Evolutionary conservation across 92 coral and sea anemone genomes (phyloP), one percentile per base, ranked within the genome.

Genomic region (Desmophyllum pertusum): DNA sequence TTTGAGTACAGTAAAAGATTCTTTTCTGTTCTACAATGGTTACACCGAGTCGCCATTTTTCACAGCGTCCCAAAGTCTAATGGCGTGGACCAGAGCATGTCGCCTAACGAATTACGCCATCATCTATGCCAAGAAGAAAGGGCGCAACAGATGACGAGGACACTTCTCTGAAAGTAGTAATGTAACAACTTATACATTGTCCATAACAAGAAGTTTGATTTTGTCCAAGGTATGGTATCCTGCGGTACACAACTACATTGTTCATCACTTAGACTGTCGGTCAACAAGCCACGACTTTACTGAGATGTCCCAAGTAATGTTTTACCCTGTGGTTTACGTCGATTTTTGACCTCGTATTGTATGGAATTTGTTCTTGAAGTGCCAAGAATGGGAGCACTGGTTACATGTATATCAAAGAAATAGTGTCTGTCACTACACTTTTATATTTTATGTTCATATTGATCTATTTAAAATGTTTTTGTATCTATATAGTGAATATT

Each of bases 71-170:
- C 94, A 38, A 94, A 85, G 74, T 73, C 77, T 33, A 85, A 91
- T 55, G n/a, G n/a, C n/a, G 89, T 94, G 55, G 98, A 94, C 79
- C 98, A 94, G 73, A 92, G 95, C 71, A 87, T 94, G 89, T 84
- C 95, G 15, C 98, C 98, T 3, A 87, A 89, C 77, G 93, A 94
- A 72, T 80, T 94, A 15, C 52, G 69, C 38, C 57, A 75, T 50
- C 89, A 91, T 75, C n/a, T 11, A 63, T 30, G 19, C 75, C 31
- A 84, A 84, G 59, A 71, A 53, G 61, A 82, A 82, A 42, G 35
- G 61, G 33, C 38, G 29, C 71, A 72, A 30, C 15, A 82, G 79
- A 82, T 82, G 79, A 81, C n/a, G n/a, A 15, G 67, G 23, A 10
- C 38, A 46, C 31, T 72, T n/a, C 33, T 0, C 31, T 68, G n/a